phyloP scores from a whole-genome alignment of 2,797 vertebrate species.

The Lemur catta region DNA sequence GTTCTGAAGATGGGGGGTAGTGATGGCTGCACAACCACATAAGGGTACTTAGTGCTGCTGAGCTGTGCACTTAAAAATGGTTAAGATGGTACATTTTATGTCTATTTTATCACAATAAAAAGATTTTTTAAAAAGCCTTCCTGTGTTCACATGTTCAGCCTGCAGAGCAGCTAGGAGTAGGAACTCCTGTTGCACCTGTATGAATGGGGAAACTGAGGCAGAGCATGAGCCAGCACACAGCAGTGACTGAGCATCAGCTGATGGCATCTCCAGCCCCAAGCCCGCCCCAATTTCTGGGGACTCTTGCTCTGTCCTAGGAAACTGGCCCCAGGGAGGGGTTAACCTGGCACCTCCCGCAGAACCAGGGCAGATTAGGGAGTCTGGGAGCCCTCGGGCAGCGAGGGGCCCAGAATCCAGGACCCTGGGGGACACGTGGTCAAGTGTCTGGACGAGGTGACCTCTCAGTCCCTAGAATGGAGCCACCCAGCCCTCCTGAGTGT shows the following conservation, averaged over 20 bases:
- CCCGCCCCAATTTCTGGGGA: background rate
- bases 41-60: background rate
- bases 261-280: background rate
- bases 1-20: background rate
- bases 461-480: background rate
- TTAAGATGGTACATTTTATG: too few species aligned
- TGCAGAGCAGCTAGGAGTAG: fast-evolving
- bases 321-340: background rate
- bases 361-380: fast-evolving
- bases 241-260: background rate
- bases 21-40: fast-evolving
- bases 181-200: too few species aligned
- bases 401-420: background rate
- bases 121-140: background rate
- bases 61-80: fast-evolving
- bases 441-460: background rate
- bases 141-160: too few species aligned
- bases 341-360: background rate
- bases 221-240: background rate
- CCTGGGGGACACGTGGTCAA: background rate
- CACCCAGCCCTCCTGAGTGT: background rate
- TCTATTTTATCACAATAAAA: background rate
- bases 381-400: fast-evolving
- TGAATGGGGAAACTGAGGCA: background rate
- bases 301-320: background rate